phyloP scores from a whole-genome alignment of 2,888 invertebrate species.

The Sisyra nigra region DNA sequence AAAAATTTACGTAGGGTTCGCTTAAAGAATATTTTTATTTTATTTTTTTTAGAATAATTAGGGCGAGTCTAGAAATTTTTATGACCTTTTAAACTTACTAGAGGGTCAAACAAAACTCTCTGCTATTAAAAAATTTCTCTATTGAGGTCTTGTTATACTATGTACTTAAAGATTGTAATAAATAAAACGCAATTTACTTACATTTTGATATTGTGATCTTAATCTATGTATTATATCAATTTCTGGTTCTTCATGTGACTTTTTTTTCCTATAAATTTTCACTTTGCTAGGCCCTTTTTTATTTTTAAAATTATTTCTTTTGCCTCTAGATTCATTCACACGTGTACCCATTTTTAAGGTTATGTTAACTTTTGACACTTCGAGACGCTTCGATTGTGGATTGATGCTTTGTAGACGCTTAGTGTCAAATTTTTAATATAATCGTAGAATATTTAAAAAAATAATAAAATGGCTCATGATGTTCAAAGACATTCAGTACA shows the following conservation, averaged over 20 bases:
- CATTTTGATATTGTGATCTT: conserved; percentile 14
- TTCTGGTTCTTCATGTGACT: conserved; percentile 17
- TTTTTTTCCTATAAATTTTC: conserved; percentile 21
- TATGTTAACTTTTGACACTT: too few species aligned
- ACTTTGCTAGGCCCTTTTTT: conserved; percentile 15
- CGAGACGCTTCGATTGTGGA: too few species aligned
- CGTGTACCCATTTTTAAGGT: too few species aligned
- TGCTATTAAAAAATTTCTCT: not conserved
- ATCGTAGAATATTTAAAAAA: not conserved
- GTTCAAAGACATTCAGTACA: conserved; percentile 95
- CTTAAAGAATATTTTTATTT: too few species aligned
- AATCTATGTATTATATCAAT: conserved; percentile 19
- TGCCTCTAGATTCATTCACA: too few species aligned
- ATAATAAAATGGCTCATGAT: conserved; percentile 36
- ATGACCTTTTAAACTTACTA: not conserved
- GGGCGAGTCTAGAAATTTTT: not conserved
- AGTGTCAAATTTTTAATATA: not conserved
- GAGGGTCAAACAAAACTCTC: not conserved
- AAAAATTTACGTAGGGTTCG: too few species aligned
- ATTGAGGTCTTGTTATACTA: too few species aligned
- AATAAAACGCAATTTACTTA: conserved; percentile 6
- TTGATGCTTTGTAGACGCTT: too few species aligned
- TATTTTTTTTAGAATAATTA: too few species aligned
- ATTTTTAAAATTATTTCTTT: not conserved
- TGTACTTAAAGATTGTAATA: not conserved